Base-by-base conservation (phyloP, 2,888 invertebrate species). In the Heliconius ethilla region DNA sequence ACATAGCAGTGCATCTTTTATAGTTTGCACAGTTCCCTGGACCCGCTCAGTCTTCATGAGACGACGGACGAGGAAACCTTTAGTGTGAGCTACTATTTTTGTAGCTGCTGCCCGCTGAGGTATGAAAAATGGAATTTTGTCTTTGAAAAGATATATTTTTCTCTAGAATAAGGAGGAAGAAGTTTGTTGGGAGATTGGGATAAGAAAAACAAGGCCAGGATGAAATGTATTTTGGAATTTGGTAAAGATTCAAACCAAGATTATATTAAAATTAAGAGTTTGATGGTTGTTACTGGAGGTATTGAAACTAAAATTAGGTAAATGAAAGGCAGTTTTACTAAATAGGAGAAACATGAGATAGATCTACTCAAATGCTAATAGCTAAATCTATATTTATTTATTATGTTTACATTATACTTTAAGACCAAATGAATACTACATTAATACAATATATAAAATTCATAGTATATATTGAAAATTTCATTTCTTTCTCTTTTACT, bases 11-110 rank as follows among this genome's bases (percentile, higher is more conserved):
- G 97, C 97, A 87, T 98, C 98, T 87, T 95, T 95, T 83, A 98
- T 97, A 6, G 97, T 97, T 90, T 96, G 96, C 83, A 97, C 97
- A 27, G 98, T 95, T 78, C 95, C 95, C 89, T 97, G 97, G 22
- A 98, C 97, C 84, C 97, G 96, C 84, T 97, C 97, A 0, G 98
- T 98, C 84, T 95, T 95, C 92, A 98, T 95, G 75, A 99, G 94
- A 67, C 98, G 95, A 73, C 99, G 96, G 33, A 97, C 96, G 76
- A 99, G 93, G 89, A 96, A 98, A 0, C 99, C 98, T 84, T 96
- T 96, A 37, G 95, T 95, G 83, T 93, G 93, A 13, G 97, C 97
- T 82, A 96, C 96, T 79, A 97, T 96, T 82, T 92, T 91, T 37
- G 95, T 95, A 25, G 96, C 97, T 6, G 97, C 97, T 83, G 84